phyloP scores from a whole-genome alignment of 92 coral and sea anemone genomes.

The Micromussa lordhowensis region DNA sequence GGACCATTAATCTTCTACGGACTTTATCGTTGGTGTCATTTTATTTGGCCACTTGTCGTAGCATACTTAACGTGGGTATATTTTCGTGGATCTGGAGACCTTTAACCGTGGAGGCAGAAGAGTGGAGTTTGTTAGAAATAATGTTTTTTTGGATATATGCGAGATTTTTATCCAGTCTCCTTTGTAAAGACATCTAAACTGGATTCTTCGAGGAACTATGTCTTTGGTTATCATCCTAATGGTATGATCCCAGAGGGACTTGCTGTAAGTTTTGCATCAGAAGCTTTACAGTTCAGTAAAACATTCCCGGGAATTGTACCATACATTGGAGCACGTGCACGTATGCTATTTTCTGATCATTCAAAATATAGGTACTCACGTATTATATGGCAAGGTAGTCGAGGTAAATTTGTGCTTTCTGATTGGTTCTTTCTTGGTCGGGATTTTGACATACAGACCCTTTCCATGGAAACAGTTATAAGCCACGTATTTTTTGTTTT shows the following conservation, averaged over 20 bases:
- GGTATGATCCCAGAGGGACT: conserved; percentile 83
- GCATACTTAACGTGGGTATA: conserved; percentile 52
- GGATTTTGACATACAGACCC: too few species aligned
- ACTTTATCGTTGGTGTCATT: neutral
- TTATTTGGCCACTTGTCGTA: conserved; percentile 46
- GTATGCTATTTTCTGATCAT: neutral
- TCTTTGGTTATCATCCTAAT: conserved; percentile 84
- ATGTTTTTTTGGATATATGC: conserved; percentile 41
- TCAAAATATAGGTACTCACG: too few species aligned
- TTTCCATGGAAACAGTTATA: too few species aligned
- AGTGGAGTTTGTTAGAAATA: conserved; percentile 51
- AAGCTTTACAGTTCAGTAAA: conserved; percentile 75
- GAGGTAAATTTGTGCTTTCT: too few species aligned
- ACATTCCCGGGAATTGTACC: conserved; percentile 35
- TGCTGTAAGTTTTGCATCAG: conserved; percentile 75
- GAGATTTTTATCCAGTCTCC: conserved; percentile 63
- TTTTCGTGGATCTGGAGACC: conserved; percentile 48
- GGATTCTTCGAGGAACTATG: conserved; percentile 47
- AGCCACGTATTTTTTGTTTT: too few species aligned
- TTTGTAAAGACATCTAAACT: conserved; percentile 60
- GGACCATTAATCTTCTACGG: conserved; percentile 11
- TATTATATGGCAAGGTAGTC: too few species aligned
- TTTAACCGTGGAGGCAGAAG: conserved; percentile 65
- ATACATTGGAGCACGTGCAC: conserved; percentile 27
- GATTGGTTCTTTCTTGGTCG: too few species aligned